phyloP scores from a whole-genome alignment of 1,140 invertebrate species.

The Drosophila seguyi region DNA sequence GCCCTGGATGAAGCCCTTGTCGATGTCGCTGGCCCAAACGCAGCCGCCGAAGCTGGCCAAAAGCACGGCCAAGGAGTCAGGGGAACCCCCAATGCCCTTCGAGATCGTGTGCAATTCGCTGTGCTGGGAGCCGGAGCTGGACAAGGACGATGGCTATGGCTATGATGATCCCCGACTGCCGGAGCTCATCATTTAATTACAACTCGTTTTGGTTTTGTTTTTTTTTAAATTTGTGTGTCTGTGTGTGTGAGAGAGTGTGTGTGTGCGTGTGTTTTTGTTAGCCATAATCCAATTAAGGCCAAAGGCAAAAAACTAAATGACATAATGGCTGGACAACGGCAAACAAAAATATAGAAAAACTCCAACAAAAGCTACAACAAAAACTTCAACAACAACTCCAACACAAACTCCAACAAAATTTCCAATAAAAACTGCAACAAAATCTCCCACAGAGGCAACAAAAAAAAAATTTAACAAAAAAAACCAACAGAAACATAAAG shows the following conservation, averaged over 20 bases:
- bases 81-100: not conserved
- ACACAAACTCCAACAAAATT: too few relatives aligned
- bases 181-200: conserved; percentile 63
- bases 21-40: not conserved
- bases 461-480: not conserved
- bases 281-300: conserved; percentile 56
- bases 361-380: not conserved
- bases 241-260: too few relatives aligned
- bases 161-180: conserved; percentile 68
- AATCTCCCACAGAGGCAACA: too few relatives aligned
- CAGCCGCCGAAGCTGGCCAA: not conserved
- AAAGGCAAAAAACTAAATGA: conserved; percentile 43
- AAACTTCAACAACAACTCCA: conserved; percentile 3
- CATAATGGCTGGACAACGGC: conserved; percentile 40
- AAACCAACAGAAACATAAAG: not conserved
- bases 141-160: conserved; percentile 33
- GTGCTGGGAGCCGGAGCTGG: conserved; percentile 9
- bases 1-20: not conserved
- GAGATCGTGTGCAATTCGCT: conserved; percentile 4
- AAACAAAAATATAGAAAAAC: not conserved
- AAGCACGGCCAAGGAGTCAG: not conserved
- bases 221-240: too few relatives aligned
- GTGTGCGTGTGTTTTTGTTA: not conserved
- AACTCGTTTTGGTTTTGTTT: conserved; percentile 7
- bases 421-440: too few relatives aligned